Percentiles rank a stretch among this genome's conserved stretches.
Conservation (phyloP, 2,113 vertebrate species). For the Poeciliopsis occidentalis region DNA sequence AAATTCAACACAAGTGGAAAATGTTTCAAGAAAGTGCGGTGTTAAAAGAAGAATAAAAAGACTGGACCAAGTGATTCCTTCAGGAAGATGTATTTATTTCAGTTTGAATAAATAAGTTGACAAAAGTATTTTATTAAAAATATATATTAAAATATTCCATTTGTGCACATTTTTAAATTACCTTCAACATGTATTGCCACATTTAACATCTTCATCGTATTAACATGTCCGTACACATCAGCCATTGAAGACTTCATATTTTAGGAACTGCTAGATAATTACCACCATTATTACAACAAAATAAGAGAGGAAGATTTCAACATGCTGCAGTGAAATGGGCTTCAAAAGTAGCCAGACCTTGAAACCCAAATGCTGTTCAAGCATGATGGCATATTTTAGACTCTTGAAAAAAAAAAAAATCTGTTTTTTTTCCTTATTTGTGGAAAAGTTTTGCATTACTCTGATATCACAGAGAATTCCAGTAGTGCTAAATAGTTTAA, state of each 20-base stretch:
- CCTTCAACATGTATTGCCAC: background rate
- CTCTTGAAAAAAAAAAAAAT: background rate
- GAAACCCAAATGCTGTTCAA: background rate
- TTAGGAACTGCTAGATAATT: background rate
- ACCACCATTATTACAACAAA: background rate
- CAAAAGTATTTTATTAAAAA: background rate
- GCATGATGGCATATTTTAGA: background rate
- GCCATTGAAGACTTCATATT: background rate
- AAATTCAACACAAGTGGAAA: too few relatives aligned
- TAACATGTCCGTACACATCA: background rate
- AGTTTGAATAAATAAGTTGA: background rate
- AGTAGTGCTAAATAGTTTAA: background rate
- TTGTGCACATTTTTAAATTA: background rate
- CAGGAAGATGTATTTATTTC: background rate
- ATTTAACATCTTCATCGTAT: background rate
- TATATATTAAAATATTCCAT: background rate
- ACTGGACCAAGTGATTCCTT: background rate
- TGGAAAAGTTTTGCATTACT: background rate
- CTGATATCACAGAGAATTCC: background rate
- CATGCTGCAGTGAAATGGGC: background rate
- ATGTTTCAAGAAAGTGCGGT: too few relatives aligned
- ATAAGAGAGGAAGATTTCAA: background rate
- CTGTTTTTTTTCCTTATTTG: background rate
- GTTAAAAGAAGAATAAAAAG: background rate
- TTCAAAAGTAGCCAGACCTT: constrained; percentile 5